Base-by-base conservation (phyloP, 2,797 vertebrate genomes). In the Malacoctenus gilli region DNA sequence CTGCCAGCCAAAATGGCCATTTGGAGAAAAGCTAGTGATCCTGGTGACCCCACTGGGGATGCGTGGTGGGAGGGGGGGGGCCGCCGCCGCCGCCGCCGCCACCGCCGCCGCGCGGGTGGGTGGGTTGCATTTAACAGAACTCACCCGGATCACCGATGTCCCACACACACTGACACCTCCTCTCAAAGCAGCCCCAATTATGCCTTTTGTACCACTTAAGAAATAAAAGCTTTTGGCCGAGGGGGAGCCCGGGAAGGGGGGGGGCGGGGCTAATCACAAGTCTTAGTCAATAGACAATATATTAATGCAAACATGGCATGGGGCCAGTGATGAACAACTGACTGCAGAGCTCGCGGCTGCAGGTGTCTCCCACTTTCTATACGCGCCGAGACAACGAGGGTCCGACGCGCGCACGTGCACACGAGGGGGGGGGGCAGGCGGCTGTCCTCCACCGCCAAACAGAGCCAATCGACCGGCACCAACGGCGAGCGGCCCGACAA, bases 1-100 rank as follows among this genome's bases (percentile, higher is more conserved):
- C 97, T 99, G 97, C 96, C 97, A 99, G 94, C 92, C 93, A 96
- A 98, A 98, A 98, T 96, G 96, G 96, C 96, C 97, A 98, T 98
- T 99, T 96, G 93, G 95, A 96, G 95, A 96, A 97, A 98, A 98
- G 95, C 95, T 97, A 98, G 96, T 98, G 96, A 98, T 99, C 96
- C 96, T 94, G 95, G 95, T 97, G 96, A 98, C 96, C 97, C 94
- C 78, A 89, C 94, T 95, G 94, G 93, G 94, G 94, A 93, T 90
- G 92, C 90, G 92, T 89, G 83, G 92, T 91, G 38, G 42, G 28
- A 36, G 38, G 42, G 30, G 38, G n/a, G n/a, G n/a, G n/a, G n/a
- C n/a, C n/a, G n/a, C n/a, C n/a, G n/a, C n/a, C n/a, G n/a, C n/a
- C n/a, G n/a, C n/a, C n/a, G n/a, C n/a, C n/a, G n/a, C n/a, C n/a